Conservation (phyloP, 2,797 vertebrate genomes). For the Tachyglossus aculeatus region DNA sequence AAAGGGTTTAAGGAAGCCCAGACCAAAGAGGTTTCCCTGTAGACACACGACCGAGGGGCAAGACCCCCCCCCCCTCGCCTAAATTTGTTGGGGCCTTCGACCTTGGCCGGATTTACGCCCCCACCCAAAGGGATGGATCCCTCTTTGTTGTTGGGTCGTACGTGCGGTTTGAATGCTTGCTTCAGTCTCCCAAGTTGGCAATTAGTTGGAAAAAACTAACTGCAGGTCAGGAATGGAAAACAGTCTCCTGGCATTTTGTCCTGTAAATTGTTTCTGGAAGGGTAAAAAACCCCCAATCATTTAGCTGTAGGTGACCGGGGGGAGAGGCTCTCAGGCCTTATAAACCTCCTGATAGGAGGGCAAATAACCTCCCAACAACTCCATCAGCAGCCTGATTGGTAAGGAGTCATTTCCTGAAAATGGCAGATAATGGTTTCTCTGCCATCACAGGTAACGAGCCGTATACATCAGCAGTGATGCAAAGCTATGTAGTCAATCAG, state of each 20-base stretch:
- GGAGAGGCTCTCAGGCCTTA: neutral
- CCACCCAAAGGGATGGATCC: neutral
- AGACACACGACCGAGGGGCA: neutral
- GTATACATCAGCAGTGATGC: neutral
- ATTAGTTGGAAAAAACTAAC: neutral
- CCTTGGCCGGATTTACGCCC: neutral
- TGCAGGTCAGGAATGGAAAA: neutral
- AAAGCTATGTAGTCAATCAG: neutral
- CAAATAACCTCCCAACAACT: neutral
- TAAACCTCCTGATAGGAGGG: neutral
- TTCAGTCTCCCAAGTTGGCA: neutral
- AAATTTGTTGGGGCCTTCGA: neutral
- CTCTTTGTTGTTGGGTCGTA: neutral
- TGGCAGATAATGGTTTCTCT: neutral
- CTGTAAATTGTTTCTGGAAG: rapidly evolving
- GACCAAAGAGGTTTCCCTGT: neutral
- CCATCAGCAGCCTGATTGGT: neutral
- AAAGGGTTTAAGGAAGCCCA: neutral
- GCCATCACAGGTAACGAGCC: neutral
- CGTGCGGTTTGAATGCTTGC: neutral
- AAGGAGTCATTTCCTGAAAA: neutral
- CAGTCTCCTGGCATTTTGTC: neutral
- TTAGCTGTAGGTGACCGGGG: neutral
- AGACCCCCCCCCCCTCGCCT: neutral
- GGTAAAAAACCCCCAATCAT: neutral